Evolutionary conservation across 2,888 invertebrate genomes (phyloP).

Genomic region (Neoaliturus tenellus): DNA sequence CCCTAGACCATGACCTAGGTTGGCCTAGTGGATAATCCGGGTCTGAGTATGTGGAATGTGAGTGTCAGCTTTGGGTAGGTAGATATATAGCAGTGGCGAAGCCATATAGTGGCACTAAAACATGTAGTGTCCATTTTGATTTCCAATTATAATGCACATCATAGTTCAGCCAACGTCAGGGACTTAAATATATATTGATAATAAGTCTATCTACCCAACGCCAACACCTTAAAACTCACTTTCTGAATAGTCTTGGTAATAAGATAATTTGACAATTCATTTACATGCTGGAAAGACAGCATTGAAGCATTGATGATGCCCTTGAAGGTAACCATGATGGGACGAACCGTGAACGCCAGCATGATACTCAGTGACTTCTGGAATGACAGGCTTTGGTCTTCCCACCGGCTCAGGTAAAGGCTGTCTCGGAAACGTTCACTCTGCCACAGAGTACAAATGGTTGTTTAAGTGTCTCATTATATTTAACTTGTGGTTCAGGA

Average conservation of each 20-base stretch:
- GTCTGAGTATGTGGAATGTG: too few species aligned
- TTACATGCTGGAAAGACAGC: conserved; percentile 30
- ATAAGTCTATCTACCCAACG: not conserved
- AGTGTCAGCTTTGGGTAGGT: too few species aligned
- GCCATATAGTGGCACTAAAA: too few species aligned
- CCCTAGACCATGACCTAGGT: too few species aligned
- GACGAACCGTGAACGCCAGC: not conserved
- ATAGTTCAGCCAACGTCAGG: not conserved
- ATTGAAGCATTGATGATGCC: conserved; percentile 20
- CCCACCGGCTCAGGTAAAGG: conserved; percentile 16
- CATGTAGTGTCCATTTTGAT: too few species aligned
- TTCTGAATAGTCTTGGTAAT: not conserved
- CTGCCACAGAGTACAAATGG: not conserved
- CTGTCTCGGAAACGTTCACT: conserved; percentile 22
- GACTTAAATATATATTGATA: not conserved
- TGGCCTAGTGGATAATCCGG: too few species aligned
- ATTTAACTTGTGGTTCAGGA: too few species aligned
- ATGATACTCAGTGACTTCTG: conserved; percentile 21
- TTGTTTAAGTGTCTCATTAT: too few species aligned
- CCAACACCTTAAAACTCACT: not conserved
- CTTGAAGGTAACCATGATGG: not conserved
- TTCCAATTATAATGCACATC: not conserved
- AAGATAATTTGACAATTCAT: not conserved
- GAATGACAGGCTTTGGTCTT: conserved; percentile 19
- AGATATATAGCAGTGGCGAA: too few species aligned